These are phyloP conservation scores for Heliconius congener DNA, from an alignment of 1,140 invertebrate species.

Conservation along the genomic window DNA sequence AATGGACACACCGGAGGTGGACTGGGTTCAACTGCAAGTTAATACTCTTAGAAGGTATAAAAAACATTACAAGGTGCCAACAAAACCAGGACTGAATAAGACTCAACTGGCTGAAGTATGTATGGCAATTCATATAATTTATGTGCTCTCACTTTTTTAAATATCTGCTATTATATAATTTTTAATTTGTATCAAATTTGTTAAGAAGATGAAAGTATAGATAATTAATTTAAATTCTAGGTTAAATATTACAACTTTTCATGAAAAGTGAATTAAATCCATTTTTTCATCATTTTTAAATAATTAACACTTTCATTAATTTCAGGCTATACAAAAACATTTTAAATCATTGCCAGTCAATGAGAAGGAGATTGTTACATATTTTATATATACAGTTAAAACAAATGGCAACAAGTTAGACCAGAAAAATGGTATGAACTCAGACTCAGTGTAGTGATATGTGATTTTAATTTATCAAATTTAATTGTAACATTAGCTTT, in stretches of 20 bases:
- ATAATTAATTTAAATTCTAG: too few species aligned
- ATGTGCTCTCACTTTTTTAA: background rate
- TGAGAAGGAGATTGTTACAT: constrained; percentile 97
- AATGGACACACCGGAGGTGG: constrained; percentile 94
- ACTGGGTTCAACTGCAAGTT: constrained; percentile 95
- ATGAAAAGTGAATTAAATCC: too few species aligned
- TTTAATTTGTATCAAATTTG: background rate
- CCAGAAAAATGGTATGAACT: constrained; percentile 91
- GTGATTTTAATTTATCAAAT: constrained; percentile 60
- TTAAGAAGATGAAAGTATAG: background rate
- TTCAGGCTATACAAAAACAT: constrained; percentile 95
- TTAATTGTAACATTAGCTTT: constrained; percentile 56
- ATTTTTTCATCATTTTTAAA: background rate
- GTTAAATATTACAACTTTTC: too few species aligned
- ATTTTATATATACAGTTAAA: constrained; percentile 98
- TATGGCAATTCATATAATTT: constrained; percentile 43
- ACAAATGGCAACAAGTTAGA: constrained; percentile 96
- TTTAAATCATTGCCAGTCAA: constrained; percentile 96
- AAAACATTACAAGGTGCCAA: constrained; percentile 94
- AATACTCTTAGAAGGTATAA: constrained; percentile 96
- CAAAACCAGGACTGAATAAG: constrained; percentile 95
- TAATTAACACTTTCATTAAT: constrained; percentile 56
- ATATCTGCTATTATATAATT: background rate
- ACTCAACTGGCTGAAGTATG: constrained; percentile 97
- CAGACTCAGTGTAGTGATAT: constrained; percentile 78